Evolutionary conservation across 2,797 vertebrate species (phyloP).

Genomic region (Gobionotothen gibberifrons): DNA sequence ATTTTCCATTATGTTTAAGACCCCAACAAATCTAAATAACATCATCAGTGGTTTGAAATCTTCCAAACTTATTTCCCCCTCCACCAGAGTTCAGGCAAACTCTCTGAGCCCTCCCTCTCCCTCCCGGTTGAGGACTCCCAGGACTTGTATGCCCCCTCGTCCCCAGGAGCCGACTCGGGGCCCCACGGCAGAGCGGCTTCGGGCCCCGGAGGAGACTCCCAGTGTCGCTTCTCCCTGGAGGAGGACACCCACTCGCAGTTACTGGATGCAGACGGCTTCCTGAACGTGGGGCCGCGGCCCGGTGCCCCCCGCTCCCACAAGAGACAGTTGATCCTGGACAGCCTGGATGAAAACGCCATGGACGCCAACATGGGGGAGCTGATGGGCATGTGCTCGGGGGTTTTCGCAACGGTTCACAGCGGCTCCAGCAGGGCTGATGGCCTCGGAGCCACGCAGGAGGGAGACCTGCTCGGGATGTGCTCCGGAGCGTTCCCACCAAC

Average conservation of each 20-base stretch:
- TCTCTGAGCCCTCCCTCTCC: constrained; percentile 94
- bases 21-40: accelerated
- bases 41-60: neutral
- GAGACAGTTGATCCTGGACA: constrained; percentile 88
- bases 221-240: constrained; percentile 92
- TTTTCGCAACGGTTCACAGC: constrained; percentile 51
- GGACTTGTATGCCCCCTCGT: constrained; percentile 84
- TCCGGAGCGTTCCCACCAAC: constrained; percentile 89
- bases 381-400: constrained; percentile 92
- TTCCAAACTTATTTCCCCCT: neutral
- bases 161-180: constrained; percentile 83
- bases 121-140: constrained; percentile 90
- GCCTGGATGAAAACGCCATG: constrained; percentile 98
- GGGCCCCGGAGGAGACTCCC: constrained; percentile 85
- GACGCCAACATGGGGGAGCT: constrained; percentile 98
- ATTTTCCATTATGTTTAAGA: neutral
- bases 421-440: neutral
- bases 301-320: constrained; percentile 86
- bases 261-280: constrained; percentile 93
- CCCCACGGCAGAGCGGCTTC: constrained; percentile 74
- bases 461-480: constrained; percentile 91
- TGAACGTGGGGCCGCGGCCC: constrained; percentile 81
- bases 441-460: constrained; percentile 72
- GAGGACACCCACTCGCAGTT: constrained; percentile 97
- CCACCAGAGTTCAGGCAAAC: constrained; percentile 94